Evolutionary conservation across 2,888 invertebrate species (phyloP).

Genomic region (Epinotia demarniana): DNA sequence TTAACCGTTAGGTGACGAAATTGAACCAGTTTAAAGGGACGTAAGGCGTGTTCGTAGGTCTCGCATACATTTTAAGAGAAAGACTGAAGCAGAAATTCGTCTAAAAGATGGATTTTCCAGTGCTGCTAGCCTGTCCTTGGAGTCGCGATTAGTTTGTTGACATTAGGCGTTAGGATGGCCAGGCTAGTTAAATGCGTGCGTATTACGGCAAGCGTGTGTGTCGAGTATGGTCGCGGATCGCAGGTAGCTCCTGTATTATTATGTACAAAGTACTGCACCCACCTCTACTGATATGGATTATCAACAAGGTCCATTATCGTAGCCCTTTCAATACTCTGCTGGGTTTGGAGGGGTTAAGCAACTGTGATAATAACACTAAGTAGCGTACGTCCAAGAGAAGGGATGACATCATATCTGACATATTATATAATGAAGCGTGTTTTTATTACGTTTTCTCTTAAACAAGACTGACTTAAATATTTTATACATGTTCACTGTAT

Average conservation of each 20-base stretch:
- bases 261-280: conserved; percentile 85
- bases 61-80: conserved; percentile 81
- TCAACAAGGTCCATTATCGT: conserved; percentile 1
- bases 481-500: conserved; percentile 83
- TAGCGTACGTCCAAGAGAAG: conserved; percentile 85
- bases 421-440: conserved; percentile 79
- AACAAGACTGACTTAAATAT: conserved; percentile 84
- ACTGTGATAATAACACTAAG: conserved; percentile 86
- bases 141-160: conserved; percentile 58
- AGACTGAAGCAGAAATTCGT: conserved; percentile 79
- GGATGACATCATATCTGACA: conserved; percentile 86
- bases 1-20: conserved; percentile 81
- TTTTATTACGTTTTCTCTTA: conserved; percentile 82
- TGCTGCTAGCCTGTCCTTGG: conserved; percentile 65
- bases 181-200: conserved; percentile 69
- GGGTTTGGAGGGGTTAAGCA: conserved; percentile 62
- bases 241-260: conserved; percentile 80
- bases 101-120: conserved; percentile 74
- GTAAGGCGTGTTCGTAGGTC: conserved; percentile 78
- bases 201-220: conserved; percentile 69
- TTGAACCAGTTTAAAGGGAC: conserved; percentile 83
- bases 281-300: conserved; percentile 72
- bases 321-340: neutral
- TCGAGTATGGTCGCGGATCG: conserved; percentile 73
- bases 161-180: conserved; percentile 59